phyloP scores from a whole-genome alignment of 2,888 invertebrate genomes.

The Metallyticus violacea region DNA sequence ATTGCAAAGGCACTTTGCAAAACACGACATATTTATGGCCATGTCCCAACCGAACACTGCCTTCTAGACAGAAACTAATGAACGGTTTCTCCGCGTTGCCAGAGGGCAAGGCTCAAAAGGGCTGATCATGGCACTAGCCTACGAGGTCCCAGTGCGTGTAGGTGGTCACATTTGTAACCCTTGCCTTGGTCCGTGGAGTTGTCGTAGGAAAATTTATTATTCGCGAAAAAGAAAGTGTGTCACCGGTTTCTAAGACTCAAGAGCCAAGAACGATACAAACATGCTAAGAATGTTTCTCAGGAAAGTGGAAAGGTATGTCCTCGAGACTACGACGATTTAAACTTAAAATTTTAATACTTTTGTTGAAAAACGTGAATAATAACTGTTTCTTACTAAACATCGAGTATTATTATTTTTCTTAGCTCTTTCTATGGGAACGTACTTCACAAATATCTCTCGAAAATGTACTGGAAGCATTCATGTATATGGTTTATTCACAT shows the following conservation, averaged over 20 bases:
- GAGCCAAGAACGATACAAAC: no score
- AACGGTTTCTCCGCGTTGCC: not conserved
- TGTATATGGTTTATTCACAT: no score
- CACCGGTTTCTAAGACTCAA: not conserved
- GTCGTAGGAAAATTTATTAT: not conserved
- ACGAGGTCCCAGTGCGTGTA: not conserved
- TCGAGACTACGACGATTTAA: no score
- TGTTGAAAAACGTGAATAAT: no score
- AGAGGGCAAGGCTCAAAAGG: not conserved
- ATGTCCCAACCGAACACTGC: not conserved
- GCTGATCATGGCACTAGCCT: not conserved
- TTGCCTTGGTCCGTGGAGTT: not conserved
- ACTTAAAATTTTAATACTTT: no score
- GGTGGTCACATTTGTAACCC: not conserved
- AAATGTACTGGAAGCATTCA: no score
- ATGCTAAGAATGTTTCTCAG: no score
- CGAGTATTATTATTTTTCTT: no score
- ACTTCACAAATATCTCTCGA: no score
- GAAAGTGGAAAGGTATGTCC: no score
- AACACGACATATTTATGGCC: conserved; percentile 1
- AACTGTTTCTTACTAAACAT: no score
- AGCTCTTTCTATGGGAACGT: no score
- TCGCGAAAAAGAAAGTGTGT: not conserved
- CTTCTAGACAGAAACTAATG: not conserved
- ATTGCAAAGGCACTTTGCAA: not conserved